Conservation (phyloP, 2,113 vertebrate genomes). For the Myxocyprinus asiaticus region DNA sequence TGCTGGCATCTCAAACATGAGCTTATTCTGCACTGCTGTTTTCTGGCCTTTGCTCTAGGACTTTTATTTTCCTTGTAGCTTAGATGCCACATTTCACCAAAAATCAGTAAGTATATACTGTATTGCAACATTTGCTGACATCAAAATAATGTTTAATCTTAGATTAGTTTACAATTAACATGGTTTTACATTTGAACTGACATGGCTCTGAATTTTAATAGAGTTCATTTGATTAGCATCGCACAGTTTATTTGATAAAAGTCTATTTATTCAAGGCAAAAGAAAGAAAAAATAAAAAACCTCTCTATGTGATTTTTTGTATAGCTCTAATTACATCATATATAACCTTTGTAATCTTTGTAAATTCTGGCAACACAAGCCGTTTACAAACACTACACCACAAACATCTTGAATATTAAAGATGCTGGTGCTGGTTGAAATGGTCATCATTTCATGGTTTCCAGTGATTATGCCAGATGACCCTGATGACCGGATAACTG, state of each 20-base stretch:
- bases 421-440: background rate
- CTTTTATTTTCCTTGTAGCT: too few relatives aligned
- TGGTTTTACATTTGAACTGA: background rate
- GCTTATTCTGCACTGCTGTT: background rate
- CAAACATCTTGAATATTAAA: constrained; percentile 1
- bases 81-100: too few relatives aligned
- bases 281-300: background rate
- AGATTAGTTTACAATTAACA: too few relatives aligned
- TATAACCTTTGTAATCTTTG: background rate
- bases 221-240: background rate
- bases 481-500: constrained; percentile 6
- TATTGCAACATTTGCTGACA: too few relatives aligned
- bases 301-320: background rate
- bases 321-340: background rate
- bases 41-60: too few relatives aligned
- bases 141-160: too few relatives aligned
- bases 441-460: constrained; percentile 19
- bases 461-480: background rate
- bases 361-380: background rate
- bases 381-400: constrained; percentile 8
- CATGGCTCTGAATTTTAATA: too few relatives aligned
- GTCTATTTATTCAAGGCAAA: background rate
- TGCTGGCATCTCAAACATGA: too few relatives aligned
- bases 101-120: too few relatives aligned
- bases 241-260: background rate